Percentiles rank a stretch among this genome's conserved stretches.
Conservation (phyloP, 1,140 invertebrate species). For the Gryllus bimaculatus region DNA sequence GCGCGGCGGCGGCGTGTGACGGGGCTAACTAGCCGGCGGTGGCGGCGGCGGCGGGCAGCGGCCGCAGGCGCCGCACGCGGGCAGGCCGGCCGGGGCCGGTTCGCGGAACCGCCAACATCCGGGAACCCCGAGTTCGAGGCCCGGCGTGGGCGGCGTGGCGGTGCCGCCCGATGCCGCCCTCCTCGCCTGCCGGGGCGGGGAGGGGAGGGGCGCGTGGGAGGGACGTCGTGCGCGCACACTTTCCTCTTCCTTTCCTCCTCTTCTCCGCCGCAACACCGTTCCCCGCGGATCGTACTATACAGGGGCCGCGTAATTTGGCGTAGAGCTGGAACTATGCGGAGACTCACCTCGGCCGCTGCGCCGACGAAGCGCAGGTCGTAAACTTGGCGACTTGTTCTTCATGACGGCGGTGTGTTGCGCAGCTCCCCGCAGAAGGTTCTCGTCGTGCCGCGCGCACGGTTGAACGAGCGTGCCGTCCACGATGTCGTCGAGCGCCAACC, state of each 20-base stretch:
- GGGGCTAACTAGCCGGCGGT: too few species aligned
- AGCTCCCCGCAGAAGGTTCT: slow-evolving; percentile 85
- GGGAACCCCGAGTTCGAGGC: neutral
- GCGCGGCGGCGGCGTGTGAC: too few species aligned
- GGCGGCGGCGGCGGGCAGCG: too few species aligned
- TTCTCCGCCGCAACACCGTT: too few species aligned
- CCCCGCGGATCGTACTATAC: neutral
- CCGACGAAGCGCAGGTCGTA: slow-evolving; percentile 93
- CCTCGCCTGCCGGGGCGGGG: too few species aligned
- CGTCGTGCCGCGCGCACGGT: slow-evolving; percentile 89
- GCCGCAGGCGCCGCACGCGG: too few species aligned
- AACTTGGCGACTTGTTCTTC: slow-evolving; percentile 96
- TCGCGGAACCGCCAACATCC: neutral
- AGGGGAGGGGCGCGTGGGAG: neutral
- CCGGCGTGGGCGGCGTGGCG: too few species aligned
- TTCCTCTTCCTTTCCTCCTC: too few species aligned
- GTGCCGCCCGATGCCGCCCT: neutral
- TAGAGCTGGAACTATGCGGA: neutral
- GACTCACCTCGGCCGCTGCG: slow-evolving; percentile 76
- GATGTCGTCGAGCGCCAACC: slow-evolving; percentile 82
- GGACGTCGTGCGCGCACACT: neutral
- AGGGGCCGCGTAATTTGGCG: neutral
- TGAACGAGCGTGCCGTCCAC: slow-evolving; percentile 89
- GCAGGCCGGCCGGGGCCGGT: too few species aligned
- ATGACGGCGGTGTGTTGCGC: slow-evolving; percentile 84